Evolutionary conservation across 2,888 invertebrate species (phyloP), one percentile per base, ranked within the genome.

Genomic region (Mesorhabditis sp.): DNA sequence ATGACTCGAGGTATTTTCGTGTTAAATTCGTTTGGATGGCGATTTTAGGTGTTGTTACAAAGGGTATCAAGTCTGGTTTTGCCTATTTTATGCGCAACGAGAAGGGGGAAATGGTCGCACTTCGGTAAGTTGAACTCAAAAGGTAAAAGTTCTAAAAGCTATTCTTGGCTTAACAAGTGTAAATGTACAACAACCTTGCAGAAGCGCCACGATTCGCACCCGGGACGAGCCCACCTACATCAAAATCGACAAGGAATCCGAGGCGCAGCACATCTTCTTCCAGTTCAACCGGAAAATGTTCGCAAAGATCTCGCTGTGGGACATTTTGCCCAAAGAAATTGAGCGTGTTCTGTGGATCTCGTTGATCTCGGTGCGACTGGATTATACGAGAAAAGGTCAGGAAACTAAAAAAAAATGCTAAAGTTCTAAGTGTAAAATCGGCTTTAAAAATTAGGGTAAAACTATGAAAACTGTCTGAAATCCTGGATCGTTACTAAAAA

Each of bases 371-470:
- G 58, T 50, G 7, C 58, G 58, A 13, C n/a, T 50, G 58, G 58
- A 50, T 50, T 50, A 50, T n/a, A 50, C 58, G 58, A 50, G 58
- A 50, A 10, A 50, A 50, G 58, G 58, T 50, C n/a, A 50, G n/a
- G n/a, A n/a, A 10, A 13, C n/a, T 50, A n/a, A 50, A 50, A 50
- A 50, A 50, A 50, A 10, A 13, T 10, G 58, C 10, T 50, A 13
- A 13, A 50, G 58, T 10, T 50, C 58, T 50, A n/a, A n/a, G 58
- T 50, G 7, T 50, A 50, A n/a, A n/a, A 13, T n/a, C n/a, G 58
- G 58, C 10, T 50, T 50, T 50, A 50, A 28, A 28, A 28, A 28
- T 28, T 28, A 28, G 28, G 28, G 28, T 28, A 28, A 28, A 28
- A 28, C 28, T 28, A 28, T 28, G 28, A 28, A 28, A 28, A 28